Conservation (phyloP, 2,888 invertebrate genomes). For the Mactromeris polynyma region DNA sequence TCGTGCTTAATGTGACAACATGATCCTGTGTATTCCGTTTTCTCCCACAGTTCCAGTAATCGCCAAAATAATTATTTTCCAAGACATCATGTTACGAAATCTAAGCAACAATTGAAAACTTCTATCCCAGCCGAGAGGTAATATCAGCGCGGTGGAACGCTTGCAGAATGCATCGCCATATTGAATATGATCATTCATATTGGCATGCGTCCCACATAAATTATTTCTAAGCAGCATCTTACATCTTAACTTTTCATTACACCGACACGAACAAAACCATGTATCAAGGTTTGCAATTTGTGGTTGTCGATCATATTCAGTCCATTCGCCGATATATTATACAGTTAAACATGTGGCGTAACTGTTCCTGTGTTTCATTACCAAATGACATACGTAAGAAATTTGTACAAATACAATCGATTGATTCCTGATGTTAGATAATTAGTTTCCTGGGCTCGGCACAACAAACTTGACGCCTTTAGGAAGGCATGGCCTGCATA, state of each 20-base stretch:
- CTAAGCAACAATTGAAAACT: neutral
- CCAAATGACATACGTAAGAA: no score
- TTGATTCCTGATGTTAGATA: no score
- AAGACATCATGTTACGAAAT: conserved; percentile 12
- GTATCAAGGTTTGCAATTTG: conserved; percentile 6
- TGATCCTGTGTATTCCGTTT: neutral
- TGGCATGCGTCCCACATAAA: conserved; percentile 1
- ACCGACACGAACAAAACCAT: conserved; percentile 5
- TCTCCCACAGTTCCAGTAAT: neutral
- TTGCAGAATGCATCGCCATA: neutral
- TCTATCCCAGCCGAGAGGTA: neutral
- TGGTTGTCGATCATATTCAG: neutral
- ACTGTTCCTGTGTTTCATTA: no score
- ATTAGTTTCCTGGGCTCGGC: no score
- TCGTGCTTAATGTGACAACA: neutral
- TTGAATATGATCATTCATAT: conserved; percentile 3
- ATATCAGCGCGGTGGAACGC: neutral
- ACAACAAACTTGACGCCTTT: no score
- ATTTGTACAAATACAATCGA: no score
- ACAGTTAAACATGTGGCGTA: neutral
- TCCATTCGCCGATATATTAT: neutral
- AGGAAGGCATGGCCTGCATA: no score
- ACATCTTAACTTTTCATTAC: neutral
- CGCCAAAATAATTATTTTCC: neutral
- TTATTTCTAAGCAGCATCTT: neutral